Evolutionary conservation across 2,113 vertebrate genomes (phyloP).

Genomic region (Caranx melampygus): DNA sequence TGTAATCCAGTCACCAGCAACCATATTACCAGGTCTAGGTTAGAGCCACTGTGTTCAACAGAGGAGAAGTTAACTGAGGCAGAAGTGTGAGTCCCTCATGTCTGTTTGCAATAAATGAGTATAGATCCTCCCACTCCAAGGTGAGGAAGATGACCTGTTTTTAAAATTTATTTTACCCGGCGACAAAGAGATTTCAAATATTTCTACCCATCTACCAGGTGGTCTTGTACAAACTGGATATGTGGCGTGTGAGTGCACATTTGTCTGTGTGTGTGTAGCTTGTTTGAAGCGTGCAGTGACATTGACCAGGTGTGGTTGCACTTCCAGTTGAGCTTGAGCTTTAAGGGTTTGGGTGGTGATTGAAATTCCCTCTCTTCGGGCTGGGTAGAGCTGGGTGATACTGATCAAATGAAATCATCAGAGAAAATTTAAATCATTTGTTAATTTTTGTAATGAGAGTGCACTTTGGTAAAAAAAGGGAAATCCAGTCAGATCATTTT

Average conservation of each 20-base stretch:
- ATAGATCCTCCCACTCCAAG: background rate
- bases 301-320: conserved; percentile 29
- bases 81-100: background rate
- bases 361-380: conserved; percentile 3
- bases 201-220: conserved; percentile 21
- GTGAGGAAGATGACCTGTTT: background rate
- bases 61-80: background rate
- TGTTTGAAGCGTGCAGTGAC: conserved; percentile 57
- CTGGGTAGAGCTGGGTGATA: conserved; percentile 32
- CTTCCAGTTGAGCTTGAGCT: conserved; percentile 66
- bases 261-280: conserved; percentile 28
- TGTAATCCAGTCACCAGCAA: background rate
- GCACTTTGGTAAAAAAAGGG: background rate
- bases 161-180: too few species aligned
- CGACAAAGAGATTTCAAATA: background rate
- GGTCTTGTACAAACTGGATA: conserved; percentile 42
- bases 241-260: conserved; percentile 28
- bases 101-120: background rate
- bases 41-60: background rate
- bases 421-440: background rate
- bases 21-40: too few species aligned
- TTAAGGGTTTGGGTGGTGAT: conserved; percentile 14
- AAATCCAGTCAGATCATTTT: background rate
- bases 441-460: background rate
- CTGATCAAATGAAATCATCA: background rate